Conservation (phyloP, 2,888 invertebrate genomes). For the Incurvaria masculella region DNA sequence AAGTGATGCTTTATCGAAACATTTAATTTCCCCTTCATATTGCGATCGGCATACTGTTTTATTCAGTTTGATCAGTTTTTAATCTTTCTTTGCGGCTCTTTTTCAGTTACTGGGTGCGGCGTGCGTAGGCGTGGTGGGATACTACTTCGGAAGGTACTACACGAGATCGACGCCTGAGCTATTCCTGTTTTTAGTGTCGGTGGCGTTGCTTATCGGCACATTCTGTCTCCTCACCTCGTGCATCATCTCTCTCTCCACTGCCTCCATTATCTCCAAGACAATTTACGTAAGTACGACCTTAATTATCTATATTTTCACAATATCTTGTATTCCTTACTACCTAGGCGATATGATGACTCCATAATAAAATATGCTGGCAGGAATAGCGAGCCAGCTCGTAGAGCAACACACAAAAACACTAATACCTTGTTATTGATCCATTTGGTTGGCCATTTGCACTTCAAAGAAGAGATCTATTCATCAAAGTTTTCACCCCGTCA, state of each 20-base stretch:
- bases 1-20: no score
- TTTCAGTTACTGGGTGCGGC: constrained; percentile 74
- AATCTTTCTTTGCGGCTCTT: constrained; percentile 12
- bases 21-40: no score
- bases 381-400: no score
- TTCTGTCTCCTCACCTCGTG: constrained; percentile 72
- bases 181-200: constrained; percentile 71
- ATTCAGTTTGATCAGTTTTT: constrained; percentile 6
- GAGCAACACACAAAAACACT: no score
- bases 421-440: no score
- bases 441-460: no score
- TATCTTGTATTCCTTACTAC: no score
- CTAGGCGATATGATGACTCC: no score
- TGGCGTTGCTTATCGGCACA: constrained; percentile 77
- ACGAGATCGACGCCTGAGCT: constrained; percentile 50
- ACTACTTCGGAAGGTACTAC: constrained; percentile 36
- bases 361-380: no score
- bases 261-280: constrained; percentile 81
- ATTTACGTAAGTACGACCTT: constrained; percentile 63
- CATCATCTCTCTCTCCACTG: constrained; percentile 73
- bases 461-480: no score
- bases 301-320: no score
- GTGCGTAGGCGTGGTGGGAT: constrained; percentile 67
- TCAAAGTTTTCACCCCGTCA: no score
- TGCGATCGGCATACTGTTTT: constrained; percentile 2